phyloP scores from a whole-genome alignment of 2,113 vertebrate genomes.

The Carlito syrichta region DNA sequence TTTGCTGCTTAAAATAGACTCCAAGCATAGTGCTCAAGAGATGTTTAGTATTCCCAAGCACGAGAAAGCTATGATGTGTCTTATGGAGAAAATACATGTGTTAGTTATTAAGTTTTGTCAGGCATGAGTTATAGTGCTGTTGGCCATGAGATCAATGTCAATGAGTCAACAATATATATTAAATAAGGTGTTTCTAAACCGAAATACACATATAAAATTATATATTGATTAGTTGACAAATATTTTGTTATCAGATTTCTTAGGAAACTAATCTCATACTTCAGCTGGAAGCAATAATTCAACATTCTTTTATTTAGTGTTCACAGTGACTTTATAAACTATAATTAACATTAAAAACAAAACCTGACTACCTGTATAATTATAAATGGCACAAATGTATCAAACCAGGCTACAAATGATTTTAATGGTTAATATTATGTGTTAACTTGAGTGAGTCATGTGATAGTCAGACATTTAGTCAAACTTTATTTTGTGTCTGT shows the following conservation, averaged over 20 bases:
- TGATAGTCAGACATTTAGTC: neutral
- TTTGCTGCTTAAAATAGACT: neutral
- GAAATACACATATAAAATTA: neutral
- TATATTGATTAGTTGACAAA: neutral
- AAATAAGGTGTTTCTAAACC: neutral
- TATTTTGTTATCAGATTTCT: neutral
- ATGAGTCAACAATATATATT: neutral
- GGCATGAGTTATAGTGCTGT: neutral
- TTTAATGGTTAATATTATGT: neutral
- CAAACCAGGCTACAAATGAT: neutral
- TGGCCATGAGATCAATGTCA: neutral
- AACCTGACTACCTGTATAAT: neutral
- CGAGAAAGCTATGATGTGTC: neutral
- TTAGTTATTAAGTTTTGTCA: neutral
- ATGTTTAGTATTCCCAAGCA: neutral
- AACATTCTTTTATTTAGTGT: neutral
- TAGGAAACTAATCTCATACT: neutral
- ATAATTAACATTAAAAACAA: neutral
- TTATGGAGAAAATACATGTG: neutral
- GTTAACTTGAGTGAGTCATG: neutral
- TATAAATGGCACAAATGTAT: neutral
- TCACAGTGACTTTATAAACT: neutral
- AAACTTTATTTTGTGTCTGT: neutral
- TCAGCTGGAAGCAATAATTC: neutral
- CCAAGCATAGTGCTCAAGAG: fast-evolving